phyloP scores from a whole-genome alignment of 2,113 vertebrate species.

The Trematocara macrostoma region DNA sequence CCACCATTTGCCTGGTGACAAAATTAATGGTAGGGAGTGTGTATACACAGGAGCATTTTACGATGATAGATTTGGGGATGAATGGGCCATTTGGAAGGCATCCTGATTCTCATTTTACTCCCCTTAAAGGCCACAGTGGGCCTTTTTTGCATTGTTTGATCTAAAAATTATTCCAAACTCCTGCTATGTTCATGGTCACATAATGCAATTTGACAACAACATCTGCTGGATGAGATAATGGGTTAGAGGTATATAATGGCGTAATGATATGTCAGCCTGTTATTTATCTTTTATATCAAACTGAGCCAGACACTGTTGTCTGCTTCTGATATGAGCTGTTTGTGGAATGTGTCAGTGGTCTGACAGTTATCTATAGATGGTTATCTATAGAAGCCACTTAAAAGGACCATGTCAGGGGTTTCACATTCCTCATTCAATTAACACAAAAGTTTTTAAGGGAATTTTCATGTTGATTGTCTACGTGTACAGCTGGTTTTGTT shows the following conservation, averaged over 20 bases:
- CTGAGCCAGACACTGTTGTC: neutral
- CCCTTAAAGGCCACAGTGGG: neutral
- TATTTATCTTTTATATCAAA: constrained; percentile 1
- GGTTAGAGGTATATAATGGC: neutral
- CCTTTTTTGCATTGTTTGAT: neutral
- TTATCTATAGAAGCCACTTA: neutral
- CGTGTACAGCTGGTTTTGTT: neutral
- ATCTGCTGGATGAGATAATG: neutral
- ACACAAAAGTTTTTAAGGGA: neutral
- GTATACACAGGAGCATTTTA: constrained; percentile 20
- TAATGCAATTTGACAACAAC: neutral
- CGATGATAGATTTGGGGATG: constrained; percentile 21
- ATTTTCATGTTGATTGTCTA: neutral
- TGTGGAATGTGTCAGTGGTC: neutral
- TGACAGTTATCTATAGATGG: neutral
- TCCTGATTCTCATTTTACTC: neutral
- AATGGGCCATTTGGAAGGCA: constrained; percentile 20
- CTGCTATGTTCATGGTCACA: neutral
- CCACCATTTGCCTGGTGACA: constrained; percentile 26
- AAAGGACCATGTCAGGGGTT: neutral
- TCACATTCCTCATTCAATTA: neutral
- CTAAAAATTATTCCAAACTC: neutral
- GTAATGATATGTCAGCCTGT: neutral
- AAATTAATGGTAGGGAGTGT: constrained; percentile 35
- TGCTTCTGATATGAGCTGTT: neutral